A percentile compares a stretch with the other conserved stretches of the same genome.
Conservation (phyloP, 2,888 invertebrate species). For the Neoaliturus tenellus region DNA sequence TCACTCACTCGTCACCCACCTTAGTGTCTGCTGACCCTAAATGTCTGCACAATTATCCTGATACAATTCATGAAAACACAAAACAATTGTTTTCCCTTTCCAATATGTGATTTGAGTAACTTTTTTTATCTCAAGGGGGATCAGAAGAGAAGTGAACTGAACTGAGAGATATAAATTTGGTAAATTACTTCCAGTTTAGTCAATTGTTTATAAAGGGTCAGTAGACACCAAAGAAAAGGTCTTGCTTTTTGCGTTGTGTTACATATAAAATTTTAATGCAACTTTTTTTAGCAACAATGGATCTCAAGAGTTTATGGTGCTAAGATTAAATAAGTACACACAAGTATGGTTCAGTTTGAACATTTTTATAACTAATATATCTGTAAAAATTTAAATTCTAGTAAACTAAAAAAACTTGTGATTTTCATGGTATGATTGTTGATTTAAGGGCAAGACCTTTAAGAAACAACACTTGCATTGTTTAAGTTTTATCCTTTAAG, state of each 20-base stretch:
- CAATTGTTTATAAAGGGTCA: neutral
- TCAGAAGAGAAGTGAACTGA: too few relatives aligned
- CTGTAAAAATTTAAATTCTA: too few relatives aligned
- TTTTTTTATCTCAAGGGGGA: too few relatives aligned
- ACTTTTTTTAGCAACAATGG: neutral
- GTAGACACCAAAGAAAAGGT: neutral
- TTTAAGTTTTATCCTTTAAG: neutral
- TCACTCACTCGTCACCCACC: neutral
- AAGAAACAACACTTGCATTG: neutral
- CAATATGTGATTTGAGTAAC: too few relatives aligned
- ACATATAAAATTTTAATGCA: neutral
- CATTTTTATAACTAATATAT: too few relatives aligned
- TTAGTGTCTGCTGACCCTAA: neutral
- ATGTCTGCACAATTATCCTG: too few relatives aligned
- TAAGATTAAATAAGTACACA: neutral
- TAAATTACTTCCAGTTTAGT: too few relatives aligned
- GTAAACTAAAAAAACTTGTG: neutral
- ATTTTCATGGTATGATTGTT: neutral
- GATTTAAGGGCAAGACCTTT: conserved; percentile 8
- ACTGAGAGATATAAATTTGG: too few relatives aligned
- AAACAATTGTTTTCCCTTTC: too few relatives aligned
- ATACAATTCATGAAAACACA: too few relatives aligned
- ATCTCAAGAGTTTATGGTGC: conserved; percentile 10
- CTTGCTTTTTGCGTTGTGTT: neutral
- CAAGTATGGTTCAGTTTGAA: too few relatives aligned